These are phyloP conservation scores for Heterodera schachtii DNA, from an alignment of 1,140 invertebrate genomes.

Conservation along the genomic window DNA sequence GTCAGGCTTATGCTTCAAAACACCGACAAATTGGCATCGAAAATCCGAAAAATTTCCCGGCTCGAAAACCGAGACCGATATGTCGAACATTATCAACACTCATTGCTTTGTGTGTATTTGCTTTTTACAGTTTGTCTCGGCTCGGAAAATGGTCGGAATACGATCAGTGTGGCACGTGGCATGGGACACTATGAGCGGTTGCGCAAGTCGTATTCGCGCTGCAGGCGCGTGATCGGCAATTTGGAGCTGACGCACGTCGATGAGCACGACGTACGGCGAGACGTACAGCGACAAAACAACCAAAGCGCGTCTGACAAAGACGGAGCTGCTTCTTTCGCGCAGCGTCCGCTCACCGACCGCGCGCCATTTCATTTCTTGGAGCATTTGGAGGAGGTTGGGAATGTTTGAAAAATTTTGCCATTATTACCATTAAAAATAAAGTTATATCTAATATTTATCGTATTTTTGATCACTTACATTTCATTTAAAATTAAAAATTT, in stretches of 20 bases:
- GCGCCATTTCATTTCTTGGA: slow-evolving; percentile 42
- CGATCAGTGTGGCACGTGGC: slow-evolving; percentile 32
- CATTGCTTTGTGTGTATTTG: too few species aligned
- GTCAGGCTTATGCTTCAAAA: too few species aligned
- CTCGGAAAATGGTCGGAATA: slow-evolving; percentile 50
- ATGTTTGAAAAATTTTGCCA: slow-evolving; percentile 19
- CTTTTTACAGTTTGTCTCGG: slow-evolving; percentile 42
- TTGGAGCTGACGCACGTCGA: slow-evolving; percentile 49
- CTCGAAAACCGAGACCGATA: too few species aligned
- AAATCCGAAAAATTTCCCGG: too few species aligned
- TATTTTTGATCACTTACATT: too few species aligned
- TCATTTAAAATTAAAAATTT: not conserved
- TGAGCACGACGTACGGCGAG: slow-evolving; percentile 32
- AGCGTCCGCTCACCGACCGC: not conserved
- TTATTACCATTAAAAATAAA: not conserved
- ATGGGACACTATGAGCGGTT: slow-evolving; percentile 42
- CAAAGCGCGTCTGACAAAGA: slow-evolving; percentile 29
- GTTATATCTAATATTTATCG: too few species aligned
- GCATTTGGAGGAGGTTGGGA: slow-evolving; percentile 47
- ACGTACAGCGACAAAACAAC: slow-evolving; percentile 19
- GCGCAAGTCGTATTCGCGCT: slow-evolving; percentile 41
- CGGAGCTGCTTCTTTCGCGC: not conserved
- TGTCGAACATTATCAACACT: too few species aligned
- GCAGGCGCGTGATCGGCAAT: slow-evolving; percentile 49
- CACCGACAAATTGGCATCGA: too few species aligned